Conservation (phyloP, 1,140 invertebrate genomes). For the Caligus rogercresseyi region DNA sequence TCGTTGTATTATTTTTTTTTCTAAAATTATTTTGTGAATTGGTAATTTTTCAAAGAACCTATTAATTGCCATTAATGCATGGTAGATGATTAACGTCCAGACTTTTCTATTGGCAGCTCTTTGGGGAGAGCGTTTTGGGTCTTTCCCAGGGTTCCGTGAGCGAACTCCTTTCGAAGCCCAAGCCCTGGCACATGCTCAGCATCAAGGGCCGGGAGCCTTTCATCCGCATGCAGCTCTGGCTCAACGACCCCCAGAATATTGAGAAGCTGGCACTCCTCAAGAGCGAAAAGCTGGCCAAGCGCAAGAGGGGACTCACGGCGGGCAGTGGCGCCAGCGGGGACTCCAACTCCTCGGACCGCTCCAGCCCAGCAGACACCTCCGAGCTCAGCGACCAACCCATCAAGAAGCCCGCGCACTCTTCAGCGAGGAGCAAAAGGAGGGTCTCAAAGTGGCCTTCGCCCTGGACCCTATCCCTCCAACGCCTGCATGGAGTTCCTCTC, state of each 20-base stretch:
- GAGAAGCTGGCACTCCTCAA: slow-evolving; percentile 56
- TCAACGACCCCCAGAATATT: slow-evolving; percentile 81
- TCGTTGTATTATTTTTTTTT: too few relatives aligned
- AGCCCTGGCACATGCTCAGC: slow-evolving; percentile 97
- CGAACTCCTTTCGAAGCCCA: slow-evolving; percentile 89
- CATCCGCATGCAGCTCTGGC: slow-evolving; percentile 93
- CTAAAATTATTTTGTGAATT: too few relatives aligned
- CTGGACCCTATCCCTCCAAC: slow-evolving; percentile 87
- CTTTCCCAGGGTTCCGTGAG: slow-evolving; percentile 92
- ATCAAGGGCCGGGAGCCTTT: slow-evolving; percentile 96
- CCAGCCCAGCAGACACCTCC: slow-evolving; percentile 65
- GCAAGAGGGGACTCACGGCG: slow-evolving; percentile 42
- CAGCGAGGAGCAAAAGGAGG: slow-evolving; percentile 95
- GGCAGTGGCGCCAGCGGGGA: slow-evolving; percentile 33
- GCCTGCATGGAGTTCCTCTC: slow-evolving; percentile 87
- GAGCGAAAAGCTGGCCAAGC: slow-evolving; percentile 69
- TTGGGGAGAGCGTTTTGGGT: slow-evolving; percentile 87
- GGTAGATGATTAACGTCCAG: neutral
- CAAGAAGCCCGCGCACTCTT: slow-evolving; percentile 86
- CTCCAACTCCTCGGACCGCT: slow-evolving; percentile 24
- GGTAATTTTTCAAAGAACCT: too few relatives aligned
- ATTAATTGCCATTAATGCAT: neutral
- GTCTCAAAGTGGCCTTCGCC: slow-evolving; percentile 72
- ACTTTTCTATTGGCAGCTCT: slow-evolving; percentile 43
- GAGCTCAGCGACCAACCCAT: too few relatives aligned